A percentile compares a stretch with the other conserved stretches of the same genome.
Evolutionary conservation across 2,888 invertebrate species (phyloP).

Genomic region (Notodonta ziczac): DNA sequence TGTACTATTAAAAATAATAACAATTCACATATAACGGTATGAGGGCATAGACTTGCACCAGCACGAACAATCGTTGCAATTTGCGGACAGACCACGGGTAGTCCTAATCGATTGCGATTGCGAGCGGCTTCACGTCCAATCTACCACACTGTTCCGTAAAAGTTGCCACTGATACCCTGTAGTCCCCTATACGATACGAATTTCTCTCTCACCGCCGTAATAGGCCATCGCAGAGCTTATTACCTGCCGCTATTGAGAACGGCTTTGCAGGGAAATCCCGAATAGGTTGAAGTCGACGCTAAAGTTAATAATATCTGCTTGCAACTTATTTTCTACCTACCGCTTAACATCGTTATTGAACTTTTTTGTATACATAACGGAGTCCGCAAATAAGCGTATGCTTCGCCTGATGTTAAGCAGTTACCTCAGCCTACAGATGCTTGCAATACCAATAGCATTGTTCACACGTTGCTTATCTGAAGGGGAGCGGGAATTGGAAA

Average conservation of each 20-base stretch:
- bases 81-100: conserved; percentile 60
- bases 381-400: neutral
- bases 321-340: conserved; percentile 63
- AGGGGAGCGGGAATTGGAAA: too few species aligned
- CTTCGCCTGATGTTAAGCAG: too few species aligned
- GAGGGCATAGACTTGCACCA: conserved; percentile 13
- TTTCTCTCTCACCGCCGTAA: conserved; percentile 73
- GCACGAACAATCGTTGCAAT: conserved; percentile 66
- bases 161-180: conserved; percentile 65
- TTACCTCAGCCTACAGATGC: too few species aligned
- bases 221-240: conserved; percentile 82
- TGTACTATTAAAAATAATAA: conserved; percentile 12
- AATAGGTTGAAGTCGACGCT: conserved; percentile 75
- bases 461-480: too few species aligned
- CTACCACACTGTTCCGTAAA: conserved; percentile 60
- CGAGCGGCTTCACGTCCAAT: conserved; percentile 59
- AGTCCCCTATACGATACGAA: conserved; percentile 68
- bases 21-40: conserved; percentile 16
- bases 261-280: conserved; percentile 81
- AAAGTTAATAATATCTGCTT: conserved; percentile 69
- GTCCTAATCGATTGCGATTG: conserved; percentile 74
- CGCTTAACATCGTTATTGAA: conserved; percentile 50
- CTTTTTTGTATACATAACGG: conserved; percentile 22
- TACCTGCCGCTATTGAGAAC: conserved; percentile 80
- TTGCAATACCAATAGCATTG: too few species aligned